phyloP scores from a whole-genome alignment of 37 sponge, comb jelly and placozoan species.

The Spongilla lacustris region DNA sequence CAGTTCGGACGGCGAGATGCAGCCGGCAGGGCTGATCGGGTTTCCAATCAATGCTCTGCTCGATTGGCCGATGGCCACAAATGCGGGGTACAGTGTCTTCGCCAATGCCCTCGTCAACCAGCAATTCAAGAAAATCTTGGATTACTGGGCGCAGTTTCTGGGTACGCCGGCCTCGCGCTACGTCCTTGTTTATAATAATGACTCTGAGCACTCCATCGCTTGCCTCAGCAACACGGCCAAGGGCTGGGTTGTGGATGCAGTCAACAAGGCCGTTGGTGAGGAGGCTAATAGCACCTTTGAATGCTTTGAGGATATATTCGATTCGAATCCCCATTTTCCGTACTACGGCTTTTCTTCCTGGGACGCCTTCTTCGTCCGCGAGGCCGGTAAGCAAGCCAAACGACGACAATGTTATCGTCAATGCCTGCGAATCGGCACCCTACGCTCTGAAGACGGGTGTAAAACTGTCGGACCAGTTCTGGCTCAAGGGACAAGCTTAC shows the following conservation, averaged over 20 bases:
- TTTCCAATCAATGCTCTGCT: too few species aligned
- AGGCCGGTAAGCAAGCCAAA: conserved; percentile 44
- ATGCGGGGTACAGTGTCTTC: too few species aligned
- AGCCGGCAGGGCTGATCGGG: too few species aligned
- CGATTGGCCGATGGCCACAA: too few species aligned
- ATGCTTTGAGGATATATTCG: conserved; percentile 7
- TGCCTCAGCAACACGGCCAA: too few species aligned
- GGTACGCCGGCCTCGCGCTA: conserved; percentile 32
- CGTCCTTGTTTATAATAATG: too few species aligned
- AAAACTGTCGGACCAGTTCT: conserved; percentile 13
- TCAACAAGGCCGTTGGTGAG: too few species aligned
- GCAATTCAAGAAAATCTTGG: conserved; percentile 43
- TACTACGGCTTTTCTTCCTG: conserved; percentile 52
- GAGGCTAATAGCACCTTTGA: conserved; percentile 14
- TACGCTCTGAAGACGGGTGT: conserved; percentile 25
- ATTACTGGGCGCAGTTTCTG: conserved; percentile 36
- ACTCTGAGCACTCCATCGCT: too few species aligned
- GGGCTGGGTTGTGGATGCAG: too few species aligned
- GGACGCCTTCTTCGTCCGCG: conserved; percentile 51
- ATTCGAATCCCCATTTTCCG: conserved; percentile 21
- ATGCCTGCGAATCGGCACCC: conserved; percentile 54
- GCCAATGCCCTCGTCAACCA: too few species aligned
- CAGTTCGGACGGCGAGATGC: too few species aligned
- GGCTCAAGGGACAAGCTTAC: conserved; percentile 42
- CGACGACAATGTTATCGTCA: too few species aligned